These are phyloP conservation scores for Vulpes vulpes DNA, from an alignment of 2,113 vertebrate genomes.

Conservation along the genomic window DNA sequence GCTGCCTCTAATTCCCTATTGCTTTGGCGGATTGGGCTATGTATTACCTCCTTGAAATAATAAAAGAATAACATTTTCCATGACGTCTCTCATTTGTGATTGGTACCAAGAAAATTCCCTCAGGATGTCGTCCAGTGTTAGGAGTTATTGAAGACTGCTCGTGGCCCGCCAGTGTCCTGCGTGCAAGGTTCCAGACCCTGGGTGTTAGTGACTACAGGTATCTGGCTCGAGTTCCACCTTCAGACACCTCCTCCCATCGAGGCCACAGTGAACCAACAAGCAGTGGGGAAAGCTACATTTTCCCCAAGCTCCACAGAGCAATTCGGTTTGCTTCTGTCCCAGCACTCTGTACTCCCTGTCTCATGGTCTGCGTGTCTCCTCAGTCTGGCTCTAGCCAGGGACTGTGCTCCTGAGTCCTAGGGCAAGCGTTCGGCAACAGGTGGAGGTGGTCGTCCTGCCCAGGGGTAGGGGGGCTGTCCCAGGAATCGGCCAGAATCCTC, in stretches of 20 bases:
- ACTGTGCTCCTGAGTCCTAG: not conserved
- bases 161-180: not conserved
- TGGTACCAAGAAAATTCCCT: not conserved
- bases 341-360: not conserved
- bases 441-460: not conserved
- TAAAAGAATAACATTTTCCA: conserved; percentile 83
- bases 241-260: not conserved
- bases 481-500: not conserved
- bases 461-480: not conserved
- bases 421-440: not conserved
- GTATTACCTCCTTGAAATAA: conserved; percentile 82
- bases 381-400: not conserved
- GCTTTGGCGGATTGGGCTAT: conserved; percentile 74
- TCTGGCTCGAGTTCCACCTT: not conserved
- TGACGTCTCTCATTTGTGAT: conserved; percentile 46
- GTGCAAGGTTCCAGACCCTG: not conserved
- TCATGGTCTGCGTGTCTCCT: not conserved
- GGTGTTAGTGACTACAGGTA: accelerated
- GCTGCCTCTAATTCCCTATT: conserved; percentile 76
- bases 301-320: not conserved
- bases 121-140: not conserved
- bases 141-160: not conserved
- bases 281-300: not conserved
- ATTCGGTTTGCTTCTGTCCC: not conserved
- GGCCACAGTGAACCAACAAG: not conserved